Conservation (phyloP, 2,888 invertebrate genomes). For the Hermaeophaga mercurialis region DNA sequence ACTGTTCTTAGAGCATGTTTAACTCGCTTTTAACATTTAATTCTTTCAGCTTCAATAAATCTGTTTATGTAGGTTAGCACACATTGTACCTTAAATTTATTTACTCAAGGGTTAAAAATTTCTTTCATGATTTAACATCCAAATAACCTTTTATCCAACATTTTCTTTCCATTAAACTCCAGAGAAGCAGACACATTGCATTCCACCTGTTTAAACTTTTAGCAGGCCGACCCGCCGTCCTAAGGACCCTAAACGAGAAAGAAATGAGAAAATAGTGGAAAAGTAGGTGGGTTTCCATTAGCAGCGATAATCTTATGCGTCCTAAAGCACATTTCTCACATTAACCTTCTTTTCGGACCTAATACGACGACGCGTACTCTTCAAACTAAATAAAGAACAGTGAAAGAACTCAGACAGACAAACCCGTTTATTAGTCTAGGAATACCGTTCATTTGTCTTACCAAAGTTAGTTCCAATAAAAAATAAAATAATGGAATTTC, state of each 20-base stretch:
- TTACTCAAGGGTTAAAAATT: too few species aligned
- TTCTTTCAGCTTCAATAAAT: too few species aligned
- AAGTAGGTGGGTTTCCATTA: constrained; percentile 15
- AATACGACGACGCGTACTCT: constrained; percentile 1
- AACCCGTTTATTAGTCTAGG: not conserved
- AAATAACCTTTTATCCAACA: too few species aligned
- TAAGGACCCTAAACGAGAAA: constrained; percentile 3
- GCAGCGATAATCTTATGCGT: constrained; percentile 15
- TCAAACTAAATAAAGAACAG: constrained; percentile 6
- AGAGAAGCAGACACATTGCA: not conserved
- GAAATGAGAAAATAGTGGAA: constrained; percentile 19
- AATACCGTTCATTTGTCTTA: not conserved
- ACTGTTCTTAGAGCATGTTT: too few species aligned
- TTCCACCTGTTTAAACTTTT: not conserved
- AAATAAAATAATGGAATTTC: too few species aligned
- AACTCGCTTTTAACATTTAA: too few species aligned
- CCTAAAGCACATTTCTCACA: constrained; percentile 14
- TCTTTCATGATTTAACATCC: too few species aligned
- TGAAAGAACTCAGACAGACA: not conserved
- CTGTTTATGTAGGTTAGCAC: too few species aligned
- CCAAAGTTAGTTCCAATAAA: too few species aligned
- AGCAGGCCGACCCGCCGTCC: not conserved
- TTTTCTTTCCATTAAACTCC: too few species aligned
- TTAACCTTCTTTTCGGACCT: constrained; percentile 8
- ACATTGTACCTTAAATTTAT: too few species aligned